These are phyloP conservation scores for Tamias sibiricus DNA, from an alignment of 2,113 vertebrate genomes.

Conservation along the genomic window DNA sequence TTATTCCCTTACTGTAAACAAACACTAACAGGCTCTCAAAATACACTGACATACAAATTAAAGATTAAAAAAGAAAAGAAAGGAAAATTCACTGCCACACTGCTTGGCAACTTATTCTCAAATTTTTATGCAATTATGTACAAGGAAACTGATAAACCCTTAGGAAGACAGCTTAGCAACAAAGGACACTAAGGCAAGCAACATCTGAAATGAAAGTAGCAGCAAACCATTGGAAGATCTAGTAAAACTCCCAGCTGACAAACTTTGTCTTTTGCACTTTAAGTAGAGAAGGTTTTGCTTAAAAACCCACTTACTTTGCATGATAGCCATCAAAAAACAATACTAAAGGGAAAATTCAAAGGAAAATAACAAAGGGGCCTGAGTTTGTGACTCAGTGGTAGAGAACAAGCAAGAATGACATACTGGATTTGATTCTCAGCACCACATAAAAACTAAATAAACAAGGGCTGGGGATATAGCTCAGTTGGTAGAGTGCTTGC, in stretches of 20 bases:
- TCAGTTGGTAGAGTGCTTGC: too few relatives aligned
- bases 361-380: neutral
- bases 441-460: too few relatives aligned
- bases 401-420: too few relatives aligned
- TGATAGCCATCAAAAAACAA: slow-evolving; percentile 75
- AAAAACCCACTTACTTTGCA: slow-evolving; percentile 73
- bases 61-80: too few relatives aligned
- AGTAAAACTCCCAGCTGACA: slow-evolving; percentile 47
- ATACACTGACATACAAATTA: neutral
- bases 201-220: neutral
- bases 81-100: neutral
- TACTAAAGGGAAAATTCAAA: slow-evolving; percentile 48
- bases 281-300: slow-evolving; percentile 80
- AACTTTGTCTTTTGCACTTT: slow-evolving; percentile 77
- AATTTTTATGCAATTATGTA: neutral
- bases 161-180: neutral
- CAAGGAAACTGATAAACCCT: neutral
- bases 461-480: too few relatives aligned
- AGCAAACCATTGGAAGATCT: neutral
- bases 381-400: too few relatives aligned
- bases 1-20: neutral
- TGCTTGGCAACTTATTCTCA: neutral
- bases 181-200: slow-evolving; percentile 9
- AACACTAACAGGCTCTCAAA: slow-evolving; percentile 25
- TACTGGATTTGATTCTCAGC: too few relatives aligned